Evolutionary conservation across 2,888 invertebrate species (phyloP).

Genomic region (Drosophila meridiana): DNA sequence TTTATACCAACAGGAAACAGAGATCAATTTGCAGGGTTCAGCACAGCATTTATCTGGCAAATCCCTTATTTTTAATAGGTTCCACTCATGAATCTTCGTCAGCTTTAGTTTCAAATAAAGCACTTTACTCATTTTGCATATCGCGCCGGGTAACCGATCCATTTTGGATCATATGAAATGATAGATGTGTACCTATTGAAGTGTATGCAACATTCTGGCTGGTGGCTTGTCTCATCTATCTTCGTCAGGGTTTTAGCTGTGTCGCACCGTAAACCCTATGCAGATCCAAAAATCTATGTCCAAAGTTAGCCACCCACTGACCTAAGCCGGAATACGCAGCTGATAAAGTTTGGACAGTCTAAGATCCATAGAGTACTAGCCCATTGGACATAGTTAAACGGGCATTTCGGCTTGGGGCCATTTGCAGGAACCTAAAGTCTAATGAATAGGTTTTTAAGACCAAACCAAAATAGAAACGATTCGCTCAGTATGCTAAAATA

Average conservation of each 20-base stretch:
- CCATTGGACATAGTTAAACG: slow-evolving; percentile 23
- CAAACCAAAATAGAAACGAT: slow-evolving; percentile 51
- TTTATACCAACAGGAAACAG: neutral
- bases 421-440: slow-evolving; percentile 30
- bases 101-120: slow-evolving; percentile 14
- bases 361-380: slow-evolving; percentile 8
- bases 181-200: neutral
- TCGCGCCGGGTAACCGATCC: neutral
- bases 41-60: neutral
- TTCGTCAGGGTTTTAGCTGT: slow-evolving; percentile 33
- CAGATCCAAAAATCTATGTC: neutral
- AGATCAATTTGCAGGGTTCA: neutral
- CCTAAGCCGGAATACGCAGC: slow-evolving; percentile 36
- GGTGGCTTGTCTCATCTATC: slow-evolving; percentile 37
- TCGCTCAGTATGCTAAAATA: slow-evolving; percentile 47
- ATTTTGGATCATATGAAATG: slow-evolving; percentile 6
- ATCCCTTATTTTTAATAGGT: neutral
- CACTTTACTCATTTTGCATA: neutral
- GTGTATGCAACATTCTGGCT: slow-evolving; percentile 1
- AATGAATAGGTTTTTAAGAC: slow-evolving; percentile 67
- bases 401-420: slow-evolving; percentile 17
- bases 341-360: slow-evolving; percentile 34
- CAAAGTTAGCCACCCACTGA: slow-evolving; percentile 38
- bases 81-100: slow-evolving; percentile 26
- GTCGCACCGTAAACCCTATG: slow-evolving; percentile 10